These are phyloP conservation scores for Sarcophaga rosellei DNA, from an alignment of 2,888 invertebrate genomes.

Conservation along the genomic window DNA sequence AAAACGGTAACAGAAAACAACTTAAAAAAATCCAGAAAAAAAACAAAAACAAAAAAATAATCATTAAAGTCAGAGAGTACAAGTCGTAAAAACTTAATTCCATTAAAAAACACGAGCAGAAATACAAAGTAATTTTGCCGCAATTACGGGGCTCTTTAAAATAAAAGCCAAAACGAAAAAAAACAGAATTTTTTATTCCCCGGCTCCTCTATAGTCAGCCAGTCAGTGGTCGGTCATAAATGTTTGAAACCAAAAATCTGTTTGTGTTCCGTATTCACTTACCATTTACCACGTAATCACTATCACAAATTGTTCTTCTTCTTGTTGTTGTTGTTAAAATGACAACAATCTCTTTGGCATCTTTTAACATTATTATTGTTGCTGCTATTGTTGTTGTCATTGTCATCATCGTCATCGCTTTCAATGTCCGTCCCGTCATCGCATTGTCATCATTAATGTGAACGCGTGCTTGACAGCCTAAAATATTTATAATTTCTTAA, in stretches of 20 bases:
- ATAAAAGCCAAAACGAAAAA: constrained; percentile 18
- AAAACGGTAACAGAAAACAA: constrained; percentile 59
- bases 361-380: neutral
- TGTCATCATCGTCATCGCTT: constrained; percentile 18
- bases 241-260: constrained; percentile 6
- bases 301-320: constrained; percentile 37
- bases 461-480: constrained; percentile 54
- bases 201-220: neutral
- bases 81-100: constrained; percentile 75
- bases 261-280: constrained; percentile 10
- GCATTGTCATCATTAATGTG: constrained; percentile 43
- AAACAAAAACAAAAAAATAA: constrained; percentile 67
- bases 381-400: constrained; percentile 1
- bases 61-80: constrained; percentile 75
- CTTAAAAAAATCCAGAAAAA: neutral
- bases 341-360: constrained; percentile 49
- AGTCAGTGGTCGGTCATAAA: neutral
- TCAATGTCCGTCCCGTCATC: constrained; percentile 20
- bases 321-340: constrained; percentile 41
- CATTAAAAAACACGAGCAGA: constrained; percentile 70
- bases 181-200: constrained; percentile 1
- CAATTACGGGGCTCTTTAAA: constrained; percentile 61
- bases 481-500: constrained; percentile 50
- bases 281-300: constrained; percentile 59
- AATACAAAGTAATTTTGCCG: constrained; percentile 65